phyloP scores from a whole-genome alignment of 2,797 vertebrate species.

The Acanthurus tractus region DNA sequence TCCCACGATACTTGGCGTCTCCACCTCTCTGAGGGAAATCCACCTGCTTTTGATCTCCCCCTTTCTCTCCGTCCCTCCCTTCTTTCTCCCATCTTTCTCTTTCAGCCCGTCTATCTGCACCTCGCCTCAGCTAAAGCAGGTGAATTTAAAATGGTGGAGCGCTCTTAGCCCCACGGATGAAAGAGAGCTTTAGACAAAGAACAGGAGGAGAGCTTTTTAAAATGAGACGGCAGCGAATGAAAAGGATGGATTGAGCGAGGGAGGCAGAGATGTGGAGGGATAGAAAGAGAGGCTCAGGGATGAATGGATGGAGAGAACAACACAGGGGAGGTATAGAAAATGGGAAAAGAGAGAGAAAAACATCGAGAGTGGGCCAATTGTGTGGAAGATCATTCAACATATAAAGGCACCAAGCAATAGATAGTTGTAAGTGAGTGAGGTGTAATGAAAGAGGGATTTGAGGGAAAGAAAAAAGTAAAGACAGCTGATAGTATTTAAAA shows the following conservation, averaged over 20 bases:
- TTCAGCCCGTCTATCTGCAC: constrained; percentile 73
- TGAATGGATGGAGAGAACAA: constrained; percentile 60
- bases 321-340: constrained; percentile 53
- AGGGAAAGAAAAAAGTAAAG: constrained; percentile 34
- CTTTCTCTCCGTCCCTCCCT: constrained; percentile 32
- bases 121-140: constrained; percentile 69
- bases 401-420: constrained; percentile 24
- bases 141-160: constrained; percentile 79
- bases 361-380: constrained; percentile 42
- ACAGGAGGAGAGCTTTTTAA: constrained; percentile 64
- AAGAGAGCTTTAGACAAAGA: constrained; percentile 82
- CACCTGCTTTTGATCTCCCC: constrained; percentile 76
- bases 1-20: constrained; percentile 75
- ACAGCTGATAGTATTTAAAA: constrained; percentile 32
- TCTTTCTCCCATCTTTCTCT: constrained; percentile 62
- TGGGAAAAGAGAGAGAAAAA: constrained; percentile 27
- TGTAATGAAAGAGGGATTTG: constrained; percentile 48
- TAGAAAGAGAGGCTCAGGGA: constrained; percentile 52
- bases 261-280: constrained; percentile 46
- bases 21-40: constrained; percentile 74
- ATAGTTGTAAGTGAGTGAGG: constrained; percentile 24
- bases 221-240: constrained; percentile 64
- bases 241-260: constrained; percentile 63
- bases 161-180: constrained; percentile 74
- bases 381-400: constrained; percentile 43